These are phyloP conservation scores for Tadarida brasiliensis DNA, from an alignment of 2,797 vertebrate genomes.

Conservation along the genomic window DNA sequence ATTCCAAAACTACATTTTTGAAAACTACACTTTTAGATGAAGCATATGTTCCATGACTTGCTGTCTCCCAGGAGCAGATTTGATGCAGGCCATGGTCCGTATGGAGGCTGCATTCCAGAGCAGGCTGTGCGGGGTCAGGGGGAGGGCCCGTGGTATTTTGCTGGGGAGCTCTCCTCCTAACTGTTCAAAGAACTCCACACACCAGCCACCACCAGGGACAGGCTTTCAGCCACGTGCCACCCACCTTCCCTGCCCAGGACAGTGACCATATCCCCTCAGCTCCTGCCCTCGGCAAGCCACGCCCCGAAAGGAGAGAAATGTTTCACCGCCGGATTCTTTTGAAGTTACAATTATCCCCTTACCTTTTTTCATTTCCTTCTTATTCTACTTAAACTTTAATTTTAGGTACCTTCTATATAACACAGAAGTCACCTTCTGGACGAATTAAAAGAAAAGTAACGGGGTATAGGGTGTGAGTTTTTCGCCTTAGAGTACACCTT, in stretches of 20 bases:
- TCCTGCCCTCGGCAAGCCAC: neutral
- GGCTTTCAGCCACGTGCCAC: constrained; percentile 83
- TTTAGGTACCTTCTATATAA: constrained; percentile 76
- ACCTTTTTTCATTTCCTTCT: constrained; percentile 49
- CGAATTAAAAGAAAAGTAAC: constrained; percentile 72
- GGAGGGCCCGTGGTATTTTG: constrained; percentile 84
- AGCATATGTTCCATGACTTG: constrained; percentile 86
- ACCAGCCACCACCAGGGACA: constrained; percentile 87
- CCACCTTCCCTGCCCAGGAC: neutral
- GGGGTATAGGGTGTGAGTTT: neutral
- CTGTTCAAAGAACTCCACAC: constrained; percentile 88
- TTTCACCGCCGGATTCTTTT: constrained; percentile 79
- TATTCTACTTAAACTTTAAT: constrained; percentile 76
- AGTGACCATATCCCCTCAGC: no score
- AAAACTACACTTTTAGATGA: constrained; percentile 85
- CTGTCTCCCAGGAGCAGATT: constrained; percentile 85
- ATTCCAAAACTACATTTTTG: constrained; percentile 81
- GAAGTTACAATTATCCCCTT: constrained; percentile 83
- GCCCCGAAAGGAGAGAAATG: neutral
- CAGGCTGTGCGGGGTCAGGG: constrained; percentile 82
- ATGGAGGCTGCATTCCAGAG: constrained; percentile 73
- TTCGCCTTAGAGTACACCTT: neutral
- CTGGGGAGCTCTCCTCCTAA: constrained; percentile 82
- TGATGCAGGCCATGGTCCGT: constrained; percentile 78
- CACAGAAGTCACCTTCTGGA: constrained; percentile 57